Percentiles rank a stretch among this genome's conserved stretches.
phyloP scores from a whole-genome alignment of 2,888 invertebrate species.

The Pseudococcus jackbeardsleyi region DNA sequence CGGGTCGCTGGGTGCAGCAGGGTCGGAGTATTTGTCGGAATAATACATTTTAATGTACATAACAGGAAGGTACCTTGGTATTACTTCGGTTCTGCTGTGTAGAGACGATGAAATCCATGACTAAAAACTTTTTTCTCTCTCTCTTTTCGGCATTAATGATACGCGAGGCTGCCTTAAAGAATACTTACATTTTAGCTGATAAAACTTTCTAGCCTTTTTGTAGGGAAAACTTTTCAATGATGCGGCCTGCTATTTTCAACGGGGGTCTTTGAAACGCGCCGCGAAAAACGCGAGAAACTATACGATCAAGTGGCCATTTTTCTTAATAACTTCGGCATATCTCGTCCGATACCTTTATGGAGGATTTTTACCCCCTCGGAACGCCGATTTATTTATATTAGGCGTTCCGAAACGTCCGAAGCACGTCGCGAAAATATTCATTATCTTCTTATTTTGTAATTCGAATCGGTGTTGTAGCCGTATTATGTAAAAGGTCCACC shows the following conservation, averaged over 20 bases:
- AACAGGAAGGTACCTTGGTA: background rate
- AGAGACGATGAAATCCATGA: background rate
- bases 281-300: background rate
- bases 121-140: background rate
- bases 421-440: background rate
- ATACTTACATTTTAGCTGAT: conserved; percentile 38
- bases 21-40: background rate
- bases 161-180: conserved; percentile 6
- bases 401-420: background rate
- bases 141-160: conserved; percentile 13
- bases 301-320: conserved; percentile 29
- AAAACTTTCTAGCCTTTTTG: conserved; percentile 27
- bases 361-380: background rate
- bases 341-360: background rate
- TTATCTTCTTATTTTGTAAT: conserved; percentile 9
- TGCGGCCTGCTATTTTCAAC: conserved; percentile 19
- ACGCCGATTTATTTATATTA: background rate
- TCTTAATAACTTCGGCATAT: conserved; percentile 8
- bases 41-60: conserved; percentile 24
- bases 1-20: too few relatives aligned
- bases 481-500: background rate
- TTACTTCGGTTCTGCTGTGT: background rate
- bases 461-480: background rate
- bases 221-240: background rate
- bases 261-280: background rate